Evolutionary conservation across 1,140 invertebrate genomes (phyloP).

Genomic region (Listronotus bonariensis): DNA sequence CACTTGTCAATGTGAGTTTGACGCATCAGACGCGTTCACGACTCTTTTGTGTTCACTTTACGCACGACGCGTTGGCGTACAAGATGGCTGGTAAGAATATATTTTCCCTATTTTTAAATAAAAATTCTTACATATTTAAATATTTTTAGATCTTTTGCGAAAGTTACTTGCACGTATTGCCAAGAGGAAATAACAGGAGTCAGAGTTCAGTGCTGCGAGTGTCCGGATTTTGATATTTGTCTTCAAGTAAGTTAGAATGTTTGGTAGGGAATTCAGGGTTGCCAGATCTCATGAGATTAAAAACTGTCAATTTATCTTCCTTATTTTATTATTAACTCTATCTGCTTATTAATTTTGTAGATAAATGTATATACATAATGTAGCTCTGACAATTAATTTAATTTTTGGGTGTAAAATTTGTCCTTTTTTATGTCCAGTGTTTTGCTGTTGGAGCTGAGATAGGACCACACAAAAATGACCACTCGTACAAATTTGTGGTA

Average conservation of each 20-base stretch:
- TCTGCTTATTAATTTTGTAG: too few relatives aligned
- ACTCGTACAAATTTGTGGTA: conserved; percentile 90
- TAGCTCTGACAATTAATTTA: neutral
- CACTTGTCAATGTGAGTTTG: too few relatives aligned
- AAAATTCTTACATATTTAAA: too few relatives aligned
- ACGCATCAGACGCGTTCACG: too few relatives aligned
- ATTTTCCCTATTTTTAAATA: too few relatives aligned
- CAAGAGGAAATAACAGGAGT: conserved; percentile 87
- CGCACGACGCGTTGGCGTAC: too few relatives aligned
- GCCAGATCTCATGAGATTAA: too few relatives aligned
- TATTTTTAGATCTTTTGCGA: conserved; percentile 66
- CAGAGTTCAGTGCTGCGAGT: conserved; percentile 85
- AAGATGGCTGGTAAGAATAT: too few relatives aligned
- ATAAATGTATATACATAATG: too few relatives aligned
- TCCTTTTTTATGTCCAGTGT: conserved; percentile 73
- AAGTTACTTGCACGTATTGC: conserved; percentile 88
- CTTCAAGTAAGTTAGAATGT: conserved; percentile 72
- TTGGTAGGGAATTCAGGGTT: conserved; percentile 21
- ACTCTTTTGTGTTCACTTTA: too few relatives aligned
- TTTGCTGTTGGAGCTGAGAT: conserved; percentile 92
- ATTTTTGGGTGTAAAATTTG: neutral
- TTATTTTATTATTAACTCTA: too few relatives aligned
- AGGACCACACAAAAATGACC: conserved; percentile 86
- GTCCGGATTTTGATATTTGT: conserved; percentile 85
- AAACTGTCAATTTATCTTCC: too few relatives aligned